Evolutionary conservation across 2,113 vertebrate genomes (phyloP).

Genomic region (Equus quagga): DNA sequence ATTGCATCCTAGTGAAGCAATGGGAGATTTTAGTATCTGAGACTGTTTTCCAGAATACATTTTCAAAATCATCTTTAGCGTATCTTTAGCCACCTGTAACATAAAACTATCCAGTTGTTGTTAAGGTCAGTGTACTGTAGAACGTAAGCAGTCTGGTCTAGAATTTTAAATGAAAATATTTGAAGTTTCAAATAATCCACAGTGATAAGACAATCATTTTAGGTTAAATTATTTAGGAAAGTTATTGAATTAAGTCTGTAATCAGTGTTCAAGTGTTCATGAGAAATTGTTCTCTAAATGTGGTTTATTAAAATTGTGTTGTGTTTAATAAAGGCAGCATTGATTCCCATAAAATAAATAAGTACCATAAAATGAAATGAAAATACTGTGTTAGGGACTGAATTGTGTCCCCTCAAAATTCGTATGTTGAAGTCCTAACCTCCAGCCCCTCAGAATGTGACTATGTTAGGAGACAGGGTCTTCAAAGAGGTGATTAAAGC

Average conservation of each 20-base stretch:
- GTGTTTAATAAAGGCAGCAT: background rate
- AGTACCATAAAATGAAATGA: background rate
- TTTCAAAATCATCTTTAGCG: background rate
- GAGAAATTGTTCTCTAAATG: background rate
- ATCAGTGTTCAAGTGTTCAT: background rate
- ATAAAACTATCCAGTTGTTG: background rate
- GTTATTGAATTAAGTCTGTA: background rate
- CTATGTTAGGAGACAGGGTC: background rate
- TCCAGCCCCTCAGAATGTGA: background rate
- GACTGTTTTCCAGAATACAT: background rate
- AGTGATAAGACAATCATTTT: background rate
- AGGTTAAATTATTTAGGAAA: slow-evolving; percentile 5
- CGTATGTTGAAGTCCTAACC: background rate
- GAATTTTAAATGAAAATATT: background rate
- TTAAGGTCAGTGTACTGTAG: background rate
- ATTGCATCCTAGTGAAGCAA: background rate
- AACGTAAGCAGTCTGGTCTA: background rate
- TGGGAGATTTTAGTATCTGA: background rate
- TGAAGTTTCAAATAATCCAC: background rate
- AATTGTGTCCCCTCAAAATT: background rate
- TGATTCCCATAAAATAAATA: background rate
- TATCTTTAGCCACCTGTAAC: background rate
- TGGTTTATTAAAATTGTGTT: background rate
- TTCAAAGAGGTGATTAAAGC: background rate
- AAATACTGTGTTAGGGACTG: background rate